Percentiles rank a stretch among this genome's conserved stretches.
Evolutionary conservation across 2,113 vertebrate genomes (phyloP).

Genomic region (Oreotrochilus melanogaster): DNA sequence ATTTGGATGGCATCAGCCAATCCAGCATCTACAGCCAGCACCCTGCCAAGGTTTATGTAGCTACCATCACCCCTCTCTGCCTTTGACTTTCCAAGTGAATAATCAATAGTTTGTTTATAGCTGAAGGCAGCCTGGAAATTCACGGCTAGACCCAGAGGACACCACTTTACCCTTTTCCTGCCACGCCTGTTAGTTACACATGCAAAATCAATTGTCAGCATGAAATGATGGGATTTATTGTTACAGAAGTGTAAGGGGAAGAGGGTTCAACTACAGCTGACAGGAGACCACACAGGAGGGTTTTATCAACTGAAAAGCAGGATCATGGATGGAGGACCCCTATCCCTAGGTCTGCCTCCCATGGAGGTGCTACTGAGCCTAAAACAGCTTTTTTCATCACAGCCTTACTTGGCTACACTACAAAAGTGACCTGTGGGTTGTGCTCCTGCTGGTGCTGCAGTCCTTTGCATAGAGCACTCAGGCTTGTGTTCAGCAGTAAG

Average conservation of each 20-base stretch:
- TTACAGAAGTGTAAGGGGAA: not conserved
- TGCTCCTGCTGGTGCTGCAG: not conserved
- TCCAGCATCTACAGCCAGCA: not conserved
- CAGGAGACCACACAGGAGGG: not conserved
- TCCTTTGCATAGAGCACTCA: not conserved
- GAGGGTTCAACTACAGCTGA: not conserved
- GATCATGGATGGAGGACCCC: not conserved
- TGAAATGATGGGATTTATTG: not conserved
- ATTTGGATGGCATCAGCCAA: not conserved
- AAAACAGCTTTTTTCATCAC: not conserved
- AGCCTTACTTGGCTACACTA: not conserved
- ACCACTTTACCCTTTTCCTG: not conserved
- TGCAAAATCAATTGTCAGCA: not conserved
- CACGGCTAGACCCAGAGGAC: not conserved
- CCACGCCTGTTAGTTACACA: not conserved
- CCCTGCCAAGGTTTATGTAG: not conserved
- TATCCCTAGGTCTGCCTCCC: not conserved
- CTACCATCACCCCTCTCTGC: not conserved
- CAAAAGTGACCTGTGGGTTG: not conserved
- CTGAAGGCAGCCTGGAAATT: slow-evolving; percentile 39
- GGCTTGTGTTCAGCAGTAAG: not conserved
- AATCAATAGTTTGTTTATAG: slow-evolving; percentile 35
- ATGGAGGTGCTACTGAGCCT: not conserved
- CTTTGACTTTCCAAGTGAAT: slow-evolving; percentile 43
- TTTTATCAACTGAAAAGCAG: not conserved